These are phyloP conservation scores for Craniophora ligustri DNA, from an alignment of 2,888 invertebrate species.

Conservation along the genomic window DNA sequence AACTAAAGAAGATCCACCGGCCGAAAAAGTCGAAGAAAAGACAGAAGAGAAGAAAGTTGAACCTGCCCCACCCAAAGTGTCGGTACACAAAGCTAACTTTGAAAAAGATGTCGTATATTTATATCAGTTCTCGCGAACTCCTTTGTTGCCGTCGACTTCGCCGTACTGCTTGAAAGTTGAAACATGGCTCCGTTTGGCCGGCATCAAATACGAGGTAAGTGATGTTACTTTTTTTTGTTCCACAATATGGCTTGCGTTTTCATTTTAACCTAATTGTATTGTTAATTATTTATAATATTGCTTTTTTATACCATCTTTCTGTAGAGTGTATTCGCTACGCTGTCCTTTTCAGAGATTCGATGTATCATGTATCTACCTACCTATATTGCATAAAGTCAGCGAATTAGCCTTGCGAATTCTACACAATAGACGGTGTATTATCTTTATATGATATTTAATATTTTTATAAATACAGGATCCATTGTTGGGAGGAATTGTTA, in stretches of 20 bases:
- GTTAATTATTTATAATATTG: background rate
- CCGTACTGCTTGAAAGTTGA: conserved; percentile 98
- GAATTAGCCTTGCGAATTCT: conserved; percentile 50
- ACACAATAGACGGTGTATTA: background rate
- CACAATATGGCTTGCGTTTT: conserved; percentile 49
- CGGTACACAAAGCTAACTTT: conserved; percentile 95
- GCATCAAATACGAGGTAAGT: conserved; percentile 97
- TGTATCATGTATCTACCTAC: background rate
- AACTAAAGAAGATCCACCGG: conserved; percentile 78
- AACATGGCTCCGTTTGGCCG: conserved; percentile 97
- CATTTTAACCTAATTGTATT: background rate
- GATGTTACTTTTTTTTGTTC: conserved; percentile 17
- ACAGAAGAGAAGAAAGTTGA: conserved; percentile 89
- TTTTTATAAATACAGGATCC: too few relatives aligned
- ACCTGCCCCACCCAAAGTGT: conserved; percentile 92
- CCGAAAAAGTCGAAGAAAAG: conserved; percentile 84
- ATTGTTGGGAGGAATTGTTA: too few relatives aligned
- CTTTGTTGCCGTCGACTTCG: conserved; percentile 96
- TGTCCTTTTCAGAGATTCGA: background rate
- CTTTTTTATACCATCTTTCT: background rate
- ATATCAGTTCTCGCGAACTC: conserved; percentile 97
- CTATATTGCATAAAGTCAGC: conserved; percentile 16
- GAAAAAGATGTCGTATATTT: conserved; percentile 98
- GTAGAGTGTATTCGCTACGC: conserved; percentile 23
- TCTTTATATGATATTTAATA: too few relatives aligned